A percentile compares a stretch with the other conserved stretches of the same genome.
These are phyloP conservation scores for Camelus dromedarius DNA, from an alignment of 2,113 vertebrate genomes.

Conservation along the genomic window DNA sequence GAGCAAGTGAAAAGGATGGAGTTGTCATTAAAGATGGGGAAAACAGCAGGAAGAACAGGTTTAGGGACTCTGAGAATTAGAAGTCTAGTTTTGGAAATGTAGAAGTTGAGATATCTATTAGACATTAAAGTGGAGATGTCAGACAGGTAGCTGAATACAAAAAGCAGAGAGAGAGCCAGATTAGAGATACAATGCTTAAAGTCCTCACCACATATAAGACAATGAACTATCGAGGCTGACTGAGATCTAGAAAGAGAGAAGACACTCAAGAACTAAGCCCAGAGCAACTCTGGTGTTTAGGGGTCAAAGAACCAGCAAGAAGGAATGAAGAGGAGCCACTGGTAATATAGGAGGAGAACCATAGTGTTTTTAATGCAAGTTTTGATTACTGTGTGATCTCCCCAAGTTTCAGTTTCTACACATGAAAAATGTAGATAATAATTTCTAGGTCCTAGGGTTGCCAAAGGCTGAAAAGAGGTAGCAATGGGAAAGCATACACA, in stretches of 20 bases:
- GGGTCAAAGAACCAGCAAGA: background rate
- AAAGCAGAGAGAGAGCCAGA: background rate
- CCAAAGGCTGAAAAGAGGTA: background rate
- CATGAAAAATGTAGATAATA: background rate
- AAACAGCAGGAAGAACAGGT: background rate
- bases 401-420: background rate
- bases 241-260: background rate
- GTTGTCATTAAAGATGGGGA: background rate
- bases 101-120: background rate
- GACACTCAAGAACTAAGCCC: background rate
- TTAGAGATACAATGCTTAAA: background rate
- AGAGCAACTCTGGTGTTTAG: background rate
- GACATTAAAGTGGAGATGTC: background rate
- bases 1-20: background rate
- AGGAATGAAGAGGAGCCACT: background rate
- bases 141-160: background rate
- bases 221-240: background rate
- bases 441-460: background rate
- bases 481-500: background rate
- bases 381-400: background rate
- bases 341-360: background rate
- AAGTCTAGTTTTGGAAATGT: background rate
- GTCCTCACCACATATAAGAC: background rate
- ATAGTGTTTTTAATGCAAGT: background rate
- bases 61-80: background rate